These are phyloP conservation scores for Diarsia brunnea DNA, from an alignment of 2,888 invertebrate genomes.

Conservation along the genomic window DNA sequence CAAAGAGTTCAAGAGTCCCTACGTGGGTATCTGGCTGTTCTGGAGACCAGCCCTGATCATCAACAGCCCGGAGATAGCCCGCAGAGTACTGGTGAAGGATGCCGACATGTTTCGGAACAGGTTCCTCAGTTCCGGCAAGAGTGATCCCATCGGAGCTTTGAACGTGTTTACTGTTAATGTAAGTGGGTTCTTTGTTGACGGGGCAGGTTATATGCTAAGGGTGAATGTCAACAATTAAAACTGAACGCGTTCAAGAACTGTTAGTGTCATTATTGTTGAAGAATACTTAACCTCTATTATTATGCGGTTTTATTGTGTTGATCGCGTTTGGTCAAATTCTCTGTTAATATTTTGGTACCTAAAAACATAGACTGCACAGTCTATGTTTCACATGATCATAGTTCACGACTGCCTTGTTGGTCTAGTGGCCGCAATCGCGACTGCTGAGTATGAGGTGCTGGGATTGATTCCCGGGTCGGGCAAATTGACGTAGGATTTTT, in stretches of 20 bases:
- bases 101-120: slow-evolving; percentile 77
- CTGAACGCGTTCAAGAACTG: neutral
- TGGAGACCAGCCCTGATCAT: slow-evolving; percentile 81
- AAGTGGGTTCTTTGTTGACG: slow-evolving; percentile 25
- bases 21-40: slow-evolving; percentile 81
- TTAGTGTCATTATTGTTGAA: neutral
- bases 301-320: neutral
- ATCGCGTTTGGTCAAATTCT: too few species aligned
- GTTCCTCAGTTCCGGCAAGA: slow-evolving; percentile 73
- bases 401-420: too few species aligned
- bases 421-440: too few species aligned
- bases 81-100: slow-evolving; percentile 78
- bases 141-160: slow-evolving; percentile 76
- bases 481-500: too few species aligned
- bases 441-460: too few species aligned
- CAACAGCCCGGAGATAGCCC: slow-evolving; percentile 77
- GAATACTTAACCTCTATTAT: neutral
- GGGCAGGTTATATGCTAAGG: neutral
- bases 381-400: too few species aligned
- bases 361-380: neutral
- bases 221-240: neutral
- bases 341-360: neutral
- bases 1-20: slow-evolving; percentile 70
- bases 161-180: slow-evolving; percentile 79
- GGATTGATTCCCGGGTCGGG: too few species aligned